Percentiles rank a stretch among this genome's conserved stretches.
phyloP scores from a whole-genome alignment of 1,140 invertebrate genomes.

The Orchesella cincta region DNA sequence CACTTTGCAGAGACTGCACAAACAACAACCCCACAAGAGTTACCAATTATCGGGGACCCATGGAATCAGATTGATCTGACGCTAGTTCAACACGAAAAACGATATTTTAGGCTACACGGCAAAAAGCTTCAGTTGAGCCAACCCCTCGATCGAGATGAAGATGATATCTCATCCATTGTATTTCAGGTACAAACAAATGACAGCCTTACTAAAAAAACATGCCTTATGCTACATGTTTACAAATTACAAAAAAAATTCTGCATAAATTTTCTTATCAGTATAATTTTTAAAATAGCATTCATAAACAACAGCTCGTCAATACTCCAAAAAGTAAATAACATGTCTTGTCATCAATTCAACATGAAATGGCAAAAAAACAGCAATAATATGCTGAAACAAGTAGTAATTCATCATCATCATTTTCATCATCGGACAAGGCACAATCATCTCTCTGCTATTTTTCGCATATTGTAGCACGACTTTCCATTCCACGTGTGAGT shows the following conservation, averaged over 20 bases:
- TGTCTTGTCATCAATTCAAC: too few relatives aligned
- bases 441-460: not conserved
- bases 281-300: conserved; percentile 1
- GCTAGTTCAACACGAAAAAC: conserved; percentile 73
- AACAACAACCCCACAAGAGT: conserved; percentile 72
- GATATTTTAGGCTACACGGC: conserved; percentile 77
- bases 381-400: not conserved
- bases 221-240: not conserved
- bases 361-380: not conserved
- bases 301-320: not conserved
- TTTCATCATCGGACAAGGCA: not conserved
- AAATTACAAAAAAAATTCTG: not conserved
- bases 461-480: too few relatives aligned
- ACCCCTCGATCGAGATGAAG: conserved; percentile 80
- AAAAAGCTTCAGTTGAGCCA: conserved; percentile 75
- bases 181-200: conserved; percentile 68
- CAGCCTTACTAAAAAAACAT: not conserved
- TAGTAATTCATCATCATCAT: conserved; percentile 1
- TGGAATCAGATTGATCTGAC: conserved; percentile 75
- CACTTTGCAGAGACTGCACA: conserved; percentile 73
- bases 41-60: conserved; percentile 80
- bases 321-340: too few relatives aligned
- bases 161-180: conserved; percentile 81
- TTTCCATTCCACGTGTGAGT: not conserved
- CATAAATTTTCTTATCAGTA: too few relatives aligned